Percentiles rank a stretch among this genome's conserved stretches.
phyloP scores from a whole-genome alignment of 53 echinoderm and acorn worm genomes.

The Henricia sp. region DNA sequence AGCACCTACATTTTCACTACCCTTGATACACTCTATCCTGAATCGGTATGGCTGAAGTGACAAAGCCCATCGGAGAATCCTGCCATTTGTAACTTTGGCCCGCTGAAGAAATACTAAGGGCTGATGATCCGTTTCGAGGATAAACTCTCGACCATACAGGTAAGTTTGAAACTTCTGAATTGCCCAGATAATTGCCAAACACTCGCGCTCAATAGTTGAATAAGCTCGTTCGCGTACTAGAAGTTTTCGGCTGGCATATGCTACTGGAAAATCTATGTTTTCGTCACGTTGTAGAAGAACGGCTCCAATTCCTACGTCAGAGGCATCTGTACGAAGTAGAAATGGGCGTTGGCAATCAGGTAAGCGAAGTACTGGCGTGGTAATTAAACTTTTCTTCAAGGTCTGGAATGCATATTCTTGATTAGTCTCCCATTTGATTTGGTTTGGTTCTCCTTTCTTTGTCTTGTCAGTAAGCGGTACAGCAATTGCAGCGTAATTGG shows the following conservation, averaged over 20 bases:
- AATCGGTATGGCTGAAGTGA: no score
- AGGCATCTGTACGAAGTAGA: slow-evolving; percentile 44
- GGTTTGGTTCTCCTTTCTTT: slow-evolving; percentile 60
- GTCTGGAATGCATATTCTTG: slow-evolving; percentile 60
- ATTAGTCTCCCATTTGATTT: slow-evolving; percentile 44
- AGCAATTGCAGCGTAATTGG: no score
- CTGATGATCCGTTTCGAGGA: slow-evolving; percentile 42
- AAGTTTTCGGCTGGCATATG: background rate
- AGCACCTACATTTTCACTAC: no score
- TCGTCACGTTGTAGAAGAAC: slow-evolving; percentile 1
- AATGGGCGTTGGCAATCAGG: slow-evolving; percentile 42
- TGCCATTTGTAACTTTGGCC: no score
- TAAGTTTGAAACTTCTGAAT: slow-evolving; percentile 35
- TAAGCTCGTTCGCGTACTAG: background rate
- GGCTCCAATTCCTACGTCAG: slow-evolving; percentile 6
- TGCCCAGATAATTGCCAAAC: slow-evolving; percentile 30
- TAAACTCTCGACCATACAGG: no score
- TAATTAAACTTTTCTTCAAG: slow-evolving; percentile 33
- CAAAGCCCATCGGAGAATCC: no score
- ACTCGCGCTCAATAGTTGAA: background rate
- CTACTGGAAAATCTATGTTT: background rate
- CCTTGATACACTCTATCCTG: no score
- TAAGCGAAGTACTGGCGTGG: slow-evolving; percentile 48
- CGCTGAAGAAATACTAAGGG: slow-evolving; percentile 12
- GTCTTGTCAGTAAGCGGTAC: no score